Evolutionary conservation across 2,888 invertebrate genomes (phyloP).

Genomic region (Lasiommata megera): DNA sequence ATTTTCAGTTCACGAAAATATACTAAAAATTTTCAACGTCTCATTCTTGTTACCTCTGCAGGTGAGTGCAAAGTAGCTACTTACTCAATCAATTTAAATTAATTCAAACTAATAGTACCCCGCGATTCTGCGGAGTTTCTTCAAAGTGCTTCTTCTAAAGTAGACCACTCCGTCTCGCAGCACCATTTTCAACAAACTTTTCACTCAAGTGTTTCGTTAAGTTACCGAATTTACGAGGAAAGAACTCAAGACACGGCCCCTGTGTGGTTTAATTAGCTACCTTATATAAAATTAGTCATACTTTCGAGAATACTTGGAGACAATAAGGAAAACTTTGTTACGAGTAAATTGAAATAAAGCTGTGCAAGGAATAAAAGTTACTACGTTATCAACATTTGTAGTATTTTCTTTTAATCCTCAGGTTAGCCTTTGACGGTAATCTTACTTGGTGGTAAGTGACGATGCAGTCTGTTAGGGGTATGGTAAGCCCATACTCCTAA

Average conservation of each 20-base stretch:
- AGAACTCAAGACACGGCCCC: constrained; percentile 5
- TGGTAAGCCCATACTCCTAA: no score
- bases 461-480: no score
- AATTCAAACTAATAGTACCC: constrained; percentile 10
- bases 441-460: no score
- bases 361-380: neutral
- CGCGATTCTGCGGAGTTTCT: constrained; percentile 16
- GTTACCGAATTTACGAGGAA: constrained; percentile 19
- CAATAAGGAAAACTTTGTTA: neutral
- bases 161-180: constrained; percentile 26
- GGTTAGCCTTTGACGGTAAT: no score
- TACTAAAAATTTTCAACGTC: neutral
- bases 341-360: neutral
- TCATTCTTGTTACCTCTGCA: neutral
- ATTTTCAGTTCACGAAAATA: neutral
- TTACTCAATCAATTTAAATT: constrained; percentile 19
- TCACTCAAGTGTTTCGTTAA: constrained; percentile 23
- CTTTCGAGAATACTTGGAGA: constrained; percentile 1
- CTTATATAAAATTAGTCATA: constrained; percentile 6
- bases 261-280: constrained; percentile 11
- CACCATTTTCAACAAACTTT: constrained; percentile 24
- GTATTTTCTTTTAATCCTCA: no score
- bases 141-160: constrained; percentile 23
- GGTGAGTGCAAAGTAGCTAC: constrained; percentile 5
- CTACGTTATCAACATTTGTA: no score